Conservation (phyloP, 2,888 invertebrate species). For the Troides helena region DNA sequence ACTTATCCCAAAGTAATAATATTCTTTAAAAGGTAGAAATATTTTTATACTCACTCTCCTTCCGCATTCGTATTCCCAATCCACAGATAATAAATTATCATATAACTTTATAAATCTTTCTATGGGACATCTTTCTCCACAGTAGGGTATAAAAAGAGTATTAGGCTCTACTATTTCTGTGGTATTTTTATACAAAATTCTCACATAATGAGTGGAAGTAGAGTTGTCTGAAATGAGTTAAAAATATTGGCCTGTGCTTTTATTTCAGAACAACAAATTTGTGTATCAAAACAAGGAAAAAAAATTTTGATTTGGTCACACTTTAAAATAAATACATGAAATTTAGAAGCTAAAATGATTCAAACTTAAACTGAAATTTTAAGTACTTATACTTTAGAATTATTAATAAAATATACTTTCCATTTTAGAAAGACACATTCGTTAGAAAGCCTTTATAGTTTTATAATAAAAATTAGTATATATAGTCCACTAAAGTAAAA, state of each 20-base stretch:
- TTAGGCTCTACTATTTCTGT: conserved; percentile 75
- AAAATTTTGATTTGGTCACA: no score
- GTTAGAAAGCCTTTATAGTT: no score
- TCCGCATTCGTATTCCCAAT: conserved; percentile 76
- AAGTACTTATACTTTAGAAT: no score
- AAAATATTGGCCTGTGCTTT: not conserved
- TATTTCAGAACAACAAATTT: not conserved
- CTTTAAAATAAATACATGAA: no score
- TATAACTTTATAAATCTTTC: conserved; percentile 74
- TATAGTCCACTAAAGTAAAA: no score
- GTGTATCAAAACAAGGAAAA: no score
- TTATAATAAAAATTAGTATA: no score
- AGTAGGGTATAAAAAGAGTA: conserved; percentile 82
- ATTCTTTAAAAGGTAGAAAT: not conserved
- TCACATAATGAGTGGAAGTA: conserved; percentile 42
- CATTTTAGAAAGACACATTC: no score
- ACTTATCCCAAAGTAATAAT: not conserved
- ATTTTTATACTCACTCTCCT: conserved; percentile 1
- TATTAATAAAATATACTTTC: no score
- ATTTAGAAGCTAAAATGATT: no score
- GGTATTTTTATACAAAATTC: conserved; percentile 85
- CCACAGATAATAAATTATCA: conserved; percentile 79
- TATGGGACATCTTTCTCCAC: conserved; percentile 83
- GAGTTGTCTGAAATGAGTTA: conserved; percentile 39
- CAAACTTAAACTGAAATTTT: no score